Base-by-base conservation (phyloP, 2,113 vertebrate species). In the Atractosteus spatula region DNA sequence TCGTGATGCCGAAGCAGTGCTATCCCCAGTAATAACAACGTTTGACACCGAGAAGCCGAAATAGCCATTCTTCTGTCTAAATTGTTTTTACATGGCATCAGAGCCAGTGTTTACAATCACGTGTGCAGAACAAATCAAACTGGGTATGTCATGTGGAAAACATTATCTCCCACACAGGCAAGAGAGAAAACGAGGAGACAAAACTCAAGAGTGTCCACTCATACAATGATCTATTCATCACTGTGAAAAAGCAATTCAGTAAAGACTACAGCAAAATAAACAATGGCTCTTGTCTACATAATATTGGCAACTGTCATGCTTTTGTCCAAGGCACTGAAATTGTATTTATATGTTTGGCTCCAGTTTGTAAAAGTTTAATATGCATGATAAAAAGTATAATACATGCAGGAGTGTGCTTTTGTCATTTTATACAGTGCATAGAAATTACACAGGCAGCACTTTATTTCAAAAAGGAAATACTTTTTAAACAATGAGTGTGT, bases 151-250 rank as follows among this genome's bases (percentile, higher is more conserved):
- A 63, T 70, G 75, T 54, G 71, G 70, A 42, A 77, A 56, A 65
- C 62, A 69, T 69, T 29, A 41, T 55, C n/a, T 64, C 45, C 59
- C 71, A 66, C 16, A 68, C 41, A 62, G 43, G 16, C 54, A n/a
- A 79, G 61, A 67, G 75, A 75, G 77, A 77, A 71, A 72, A 77
- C 45, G 69, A 73, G 77, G 71, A 78, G 81, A 84, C 77, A 82
- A 71, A 79, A 77, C 70, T 74, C 67, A 55, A 73, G 71, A 77
- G 5, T 81, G 85, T 72, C 74, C 80, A 54, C 62, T 55, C 44
- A 74, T 78, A 90, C 85, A 92, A 85, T 82, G 86, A 82, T 82
- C 86, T 79, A 89, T 93, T 93, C 88, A 93, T 86, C 83, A 67
- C 51, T 29, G 3, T 68, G 75, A 51, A 79, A 80, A 80, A 17